Evolutionary conservation across 2,113 vertebrate genomes (phyloP).

Genomic region (Lutjanus erythropterus): DNA sequence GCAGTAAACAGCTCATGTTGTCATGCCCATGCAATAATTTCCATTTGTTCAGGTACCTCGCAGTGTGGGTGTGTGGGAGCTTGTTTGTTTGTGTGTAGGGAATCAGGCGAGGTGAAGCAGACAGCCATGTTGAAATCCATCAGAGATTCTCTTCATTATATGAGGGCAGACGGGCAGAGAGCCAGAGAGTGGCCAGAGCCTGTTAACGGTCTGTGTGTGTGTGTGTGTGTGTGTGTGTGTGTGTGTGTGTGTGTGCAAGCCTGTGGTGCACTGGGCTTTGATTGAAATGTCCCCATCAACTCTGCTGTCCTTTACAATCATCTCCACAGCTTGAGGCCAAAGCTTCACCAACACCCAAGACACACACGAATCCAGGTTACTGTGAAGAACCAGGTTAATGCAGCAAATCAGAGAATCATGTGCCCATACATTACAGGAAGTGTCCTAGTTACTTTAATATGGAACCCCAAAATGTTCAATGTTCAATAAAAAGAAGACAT

Average conservation of each 20-base stretch:
- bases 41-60: neutral
- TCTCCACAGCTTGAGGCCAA: neutral
- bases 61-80: neutral
- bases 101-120: neutral
- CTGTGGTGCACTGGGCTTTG: conserved; percentile 17
- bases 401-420: neutral
- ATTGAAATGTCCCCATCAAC: conserved; percentile 46
- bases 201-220: conserved; percentile 19
- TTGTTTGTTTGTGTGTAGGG: conserved; percentile 9
- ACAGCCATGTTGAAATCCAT: conserved; percentile 1
- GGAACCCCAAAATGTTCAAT: neutral
- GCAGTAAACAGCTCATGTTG: neutral
- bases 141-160: conserved; percentile 33
- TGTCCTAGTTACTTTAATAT: neutral
- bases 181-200: neutral
- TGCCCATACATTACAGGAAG: neutral
- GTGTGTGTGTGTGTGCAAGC: neutral
- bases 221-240: conserved; percentile 19
- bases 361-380: neutral
- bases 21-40: neutral
- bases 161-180: conserved; percentile 26
- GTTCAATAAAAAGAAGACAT: too few species aligned
- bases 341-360: neutral
- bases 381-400: neutral
- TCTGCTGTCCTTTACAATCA: conserved; percentile 33